Evolutionary conservation across 2,797 vertebrate species (phyloP), one percentile per base, ranked within the genome.

Genomic region (Schizothorax lantsangensis): DNA sequence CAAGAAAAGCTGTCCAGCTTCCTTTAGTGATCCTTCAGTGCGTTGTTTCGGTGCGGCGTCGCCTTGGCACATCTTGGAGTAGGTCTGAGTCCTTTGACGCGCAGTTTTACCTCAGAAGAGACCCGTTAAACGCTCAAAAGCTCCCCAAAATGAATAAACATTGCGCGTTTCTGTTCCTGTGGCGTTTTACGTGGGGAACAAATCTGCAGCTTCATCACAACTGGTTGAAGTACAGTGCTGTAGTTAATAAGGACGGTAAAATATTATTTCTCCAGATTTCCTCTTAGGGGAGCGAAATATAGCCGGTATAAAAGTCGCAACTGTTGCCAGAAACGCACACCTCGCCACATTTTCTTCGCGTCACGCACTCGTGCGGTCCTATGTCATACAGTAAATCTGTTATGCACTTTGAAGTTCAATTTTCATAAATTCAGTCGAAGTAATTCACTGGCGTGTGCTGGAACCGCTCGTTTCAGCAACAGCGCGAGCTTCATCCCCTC

Each of bases 1-100:
- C 85, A 96, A n/a, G 89, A 95, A 96, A 57, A 96, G 93, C 92
- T 92, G 92, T 45, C 95, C 94, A 69, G 94, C 94, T 88, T 95
- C 95, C 15, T 94, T 69, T 5, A 96, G 87, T 2, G 95, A 95
- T 17, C 92, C 80, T 15, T 84, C 94, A 84, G 92, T 80, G 88
- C 91, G 92, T 81, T 90, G 71, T 88, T 93, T 95, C 11, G 92
- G 90, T 64, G 89, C 93, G 0, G 92, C 89, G 79, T 93, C 93
- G 92, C 92, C 91, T 88, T 92, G 94, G 93, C 94, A 95, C 95
- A 96, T 96, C 86, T 92, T 94, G 88, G 86, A 90, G 66, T 64
- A 66, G 62, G 78, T 19, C 30, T 10, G 45, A 40, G 59, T 33
- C 17, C 36, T 40, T 43, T 57, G 36, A 40, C 54, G 69, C 82